Evolutionary conservation across 2,888 invertebrate genomes (phyloP), one percentile per base, ranked within the genome.

Genomic region (Pyrrhosoma nymphula): DNA sequence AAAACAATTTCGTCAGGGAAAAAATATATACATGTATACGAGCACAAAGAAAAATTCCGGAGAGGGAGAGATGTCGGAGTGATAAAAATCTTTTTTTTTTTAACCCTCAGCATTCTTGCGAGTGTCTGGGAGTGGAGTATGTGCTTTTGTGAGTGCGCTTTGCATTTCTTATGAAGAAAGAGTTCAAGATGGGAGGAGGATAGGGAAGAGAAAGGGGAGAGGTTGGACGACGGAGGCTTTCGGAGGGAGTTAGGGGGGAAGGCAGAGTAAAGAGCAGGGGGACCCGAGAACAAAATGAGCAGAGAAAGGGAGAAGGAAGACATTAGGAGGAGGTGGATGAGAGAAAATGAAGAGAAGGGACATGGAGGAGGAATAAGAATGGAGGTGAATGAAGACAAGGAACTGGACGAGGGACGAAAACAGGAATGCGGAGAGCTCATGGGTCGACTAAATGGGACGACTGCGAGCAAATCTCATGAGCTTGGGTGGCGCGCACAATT

Each of bases 91-190:
- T 82, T 35, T 82, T 47, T 47, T 47, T 47, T 47, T 60, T n/a
- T 75, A 35, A 35, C 35, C 82, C 30, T 82, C 35, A 30, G 35
- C 82, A 35, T 82, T 82, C 82, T 30, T 82, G 82, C 35, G 35
- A 82, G 82, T 16, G 82, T 35, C 26, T 26, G 35, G 3, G 30
- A 16, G 30, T 14, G 82, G 26, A n/a, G 69, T 69, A 26, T 35
- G 82, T 82, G 69, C 18, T 8, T 82, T 82, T 14, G 82, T 26
- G 60, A 91, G 39, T 91, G 63, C 63, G 91, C 63, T 91, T 91
- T 91, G 91, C 91, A 91, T 91, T 91, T 91, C 91, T 91, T 91
- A 91, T 91, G 91, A 91, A 47, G 91, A 63, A 63, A 91, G 91
- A 35, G 63, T 35, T 39, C 91, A 35, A 69, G 63, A 56, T 26